Evolutionary conservation across 2,888 invertebrate species (phyloP).

Genomic region (Agrochola lychnidis): DNA sequence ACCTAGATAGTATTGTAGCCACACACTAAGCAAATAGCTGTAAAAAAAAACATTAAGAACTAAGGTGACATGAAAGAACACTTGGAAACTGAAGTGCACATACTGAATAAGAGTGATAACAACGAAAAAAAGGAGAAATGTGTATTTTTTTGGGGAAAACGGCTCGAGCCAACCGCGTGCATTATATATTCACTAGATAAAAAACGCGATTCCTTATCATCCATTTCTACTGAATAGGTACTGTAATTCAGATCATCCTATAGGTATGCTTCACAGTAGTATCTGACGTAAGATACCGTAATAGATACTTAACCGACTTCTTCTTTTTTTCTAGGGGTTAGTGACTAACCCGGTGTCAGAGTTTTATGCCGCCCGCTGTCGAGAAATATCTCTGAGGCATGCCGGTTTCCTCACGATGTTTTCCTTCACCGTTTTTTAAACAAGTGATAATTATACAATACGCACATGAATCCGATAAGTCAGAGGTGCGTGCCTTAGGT

Average conservation of each 20-base stretch:
- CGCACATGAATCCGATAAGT: too few relatives aligned
- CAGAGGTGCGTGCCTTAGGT: too few relatives aligned
- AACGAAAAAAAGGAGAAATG: conserved; percentile 31
- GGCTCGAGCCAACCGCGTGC: conserved; percentile 15
- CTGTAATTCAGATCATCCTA: conserved; percentile 10
- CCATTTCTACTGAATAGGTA: conserved; percentile 24
- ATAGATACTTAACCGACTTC: too few relatives aligned
- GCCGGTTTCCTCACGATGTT: too few relatives aligned
- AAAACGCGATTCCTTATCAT: conserved; percentile 41
- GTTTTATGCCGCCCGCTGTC: too few relatives aligned
- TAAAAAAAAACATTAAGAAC: conserved; percentile 24
- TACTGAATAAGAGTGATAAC: conserved; percentile 39
- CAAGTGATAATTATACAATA: too few relatives aligned
- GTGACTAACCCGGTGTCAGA: too few relatives aligned
- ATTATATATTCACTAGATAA: conserved; percentile 50
- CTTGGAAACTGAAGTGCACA: conserved; percentile 42
- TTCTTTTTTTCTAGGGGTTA: too few relatives aligned
- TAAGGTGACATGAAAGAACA: conserved; percentile 16
- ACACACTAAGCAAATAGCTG: conserved; percentile 11
- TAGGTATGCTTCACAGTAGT: background rate
- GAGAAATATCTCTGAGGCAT: too few relatives aligned
- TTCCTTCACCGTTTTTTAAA: too few relatives aligned
- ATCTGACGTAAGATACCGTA: background rate
- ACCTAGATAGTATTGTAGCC: too few relatives aligned
- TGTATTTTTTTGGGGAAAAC: conserved; percentile 41